These are phyloP conservation scores for Esox niger DNA, from an alignment of 2,113 vertebrate genomes.

Conservation along the genomic window DNA sequence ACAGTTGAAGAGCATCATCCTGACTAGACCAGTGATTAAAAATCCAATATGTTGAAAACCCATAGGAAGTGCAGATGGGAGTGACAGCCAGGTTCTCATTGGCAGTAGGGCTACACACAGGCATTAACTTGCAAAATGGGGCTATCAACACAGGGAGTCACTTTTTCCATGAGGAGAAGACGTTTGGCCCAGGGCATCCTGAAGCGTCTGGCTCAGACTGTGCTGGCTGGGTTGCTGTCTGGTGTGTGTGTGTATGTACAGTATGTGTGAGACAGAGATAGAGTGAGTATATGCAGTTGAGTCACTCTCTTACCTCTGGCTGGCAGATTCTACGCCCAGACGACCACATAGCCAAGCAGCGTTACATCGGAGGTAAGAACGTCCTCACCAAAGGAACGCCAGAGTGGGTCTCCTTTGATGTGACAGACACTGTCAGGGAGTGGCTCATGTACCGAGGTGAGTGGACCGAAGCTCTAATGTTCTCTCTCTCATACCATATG, in stretches of 20 bases:
- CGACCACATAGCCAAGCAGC: slow-evolving; percentile 93
- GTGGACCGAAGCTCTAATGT: slow-evolving; percentile 40
- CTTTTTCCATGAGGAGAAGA: slow-evolving; percentile 76
- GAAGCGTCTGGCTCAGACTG: slow-evolving; percentile 71
- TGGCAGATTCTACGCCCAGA: slow-evolving; percentile 87
- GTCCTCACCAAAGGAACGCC: slow-evolving; percentile 87
- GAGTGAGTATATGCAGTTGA: slow-evolving; percentile 41
- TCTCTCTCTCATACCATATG: slow-evolving; percentile 5
- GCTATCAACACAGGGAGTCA: slow-evolving; percentile 73
- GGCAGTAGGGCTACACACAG: slow-evolving; percentile 65
- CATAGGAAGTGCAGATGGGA: slow-evolving; percentile 41
- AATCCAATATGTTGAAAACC: slow-evolving; percentile 1
- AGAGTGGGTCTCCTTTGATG: slow-evolving; percentile 97
- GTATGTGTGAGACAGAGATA: neutral
- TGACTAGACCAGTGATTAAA: neutral
- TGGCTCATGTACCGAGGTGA: slow-evolving; percentile 93
- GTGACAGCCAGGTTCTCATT: slow-evolving; percentile 63
- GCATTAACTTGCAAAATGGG: slow-evolving; percentile 72
- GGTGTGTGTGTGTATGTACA: slow-evolving; percentile 32
- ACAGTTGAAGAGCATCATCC: neutral
- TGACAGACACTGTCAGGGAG: slow-evolving; percentile 92
- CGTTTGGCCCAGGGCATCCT: slow-evolving; percentile 72
- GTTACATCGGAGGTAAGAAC: slow-evolving; percentile 91
- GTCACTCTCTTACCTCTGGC: slow-evolving; percentile 56
- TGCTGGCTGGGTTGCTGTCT: slow-evolving; percentile 54